Evolutionary conservation across 2,113 vertebrate species (phyloP).

Genomic region (Heterochromis multidens): DNA sequence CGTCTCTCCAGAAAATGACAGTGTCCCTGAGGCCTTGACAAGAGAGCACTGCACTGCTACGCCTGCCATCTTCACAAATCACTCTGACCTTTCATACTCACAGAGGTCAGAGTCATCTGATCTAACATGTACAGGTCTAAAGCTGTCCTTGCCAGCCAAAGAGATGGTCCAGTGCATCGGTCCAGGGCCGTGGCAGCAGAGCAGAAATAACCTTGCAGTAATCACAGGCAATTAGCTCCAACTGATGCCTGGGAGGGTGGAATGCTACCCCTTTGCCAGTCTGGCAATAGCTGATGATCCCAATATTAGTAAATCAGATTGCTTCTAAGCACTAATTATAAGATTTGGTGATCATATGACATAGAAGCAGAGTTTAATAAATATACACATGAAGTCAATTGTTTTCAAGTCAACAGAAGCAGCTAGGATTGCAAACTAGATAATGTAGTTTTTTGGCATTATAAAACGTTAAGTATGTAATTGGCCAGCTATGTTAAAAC

Average conservation of each 20-base stretch:
- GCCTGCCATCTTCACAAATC: slow-evolving; percentile 63
- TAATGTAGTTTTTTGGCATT: neutral
- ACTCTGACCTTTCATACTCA: slow-evolving; percentile 46
- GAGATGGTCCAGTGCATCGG: slow-evolving; percentile 1
- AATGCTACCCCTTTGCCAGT: slow-evolving; percentile 12
- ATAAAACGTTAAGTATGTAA: neutral
- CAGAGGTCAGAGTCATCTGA: slow-evolving; percentile 28
- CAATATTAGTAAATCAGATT: slow-evolving; percentile 32
- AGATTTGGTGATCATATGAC: slow-evolving; percentile 4
- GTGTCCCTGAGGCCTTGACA: slow-evolving; percentile 1
- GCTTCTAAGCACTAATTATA: slow-evolving; percentile 15
- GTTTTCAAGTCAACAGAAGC: neutral
- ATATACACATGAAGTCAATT: neutral
- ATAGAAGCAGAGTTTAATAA: neutral
- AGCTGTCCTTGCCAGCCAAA: neutral
- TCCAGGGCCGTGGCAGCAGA: neutral
- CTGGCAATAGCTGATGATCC: slow-evolving; percentile 12
- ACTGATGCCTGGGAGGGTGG: slow-evolving; percentile 15
- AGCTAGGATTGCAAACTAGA: neutral
- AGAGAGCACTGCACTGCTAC: neutral
- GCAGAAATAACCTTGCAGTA: slow-evolving; percentile 41
- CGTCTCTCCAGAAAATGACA: neutral
- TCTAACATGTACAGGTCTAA: neutral
- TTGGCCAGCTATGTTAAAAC: neutral
- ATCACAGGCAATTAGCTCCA: slow-evolving; percentile 61